Evolutionary conservation across 2,888 invertebrate species (phyloP).

Genomic region (Tuta absoluta): DNA sequence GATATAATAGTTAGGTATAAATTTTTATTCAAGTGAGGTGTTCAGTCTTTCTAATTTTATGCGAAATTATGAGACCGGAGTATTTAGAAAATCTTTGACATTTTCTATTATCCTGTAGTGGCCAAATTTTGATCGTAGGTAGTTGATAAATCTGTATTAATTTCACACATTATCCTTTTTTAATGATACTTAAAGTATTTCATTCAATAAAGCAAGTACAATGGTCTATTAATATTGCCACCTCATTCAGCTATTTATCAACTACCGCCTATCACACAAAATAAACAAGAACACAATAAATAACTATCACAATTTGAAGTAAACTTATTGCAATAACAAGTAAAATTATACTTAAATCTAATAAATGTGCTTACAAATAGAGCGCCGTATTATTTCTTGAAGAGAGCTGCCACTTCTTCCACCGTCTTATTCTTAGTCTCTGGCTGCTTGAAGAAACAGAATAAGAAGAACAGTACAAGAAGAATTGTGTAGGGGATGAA

Average conservation of each 20-base stretch:
- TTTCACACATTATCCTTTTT: not conserved
- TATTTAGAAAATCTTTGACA: not conserved
- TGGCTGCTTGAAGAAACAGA: conserved; percentile 73
- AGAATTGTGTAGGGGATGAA: conserved; percentile 74
- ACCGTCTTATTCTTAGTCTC: conserved; percentile 78
- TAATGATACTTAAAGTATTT: not conserved
- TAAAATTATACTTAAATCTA: conserved; percentile 48
- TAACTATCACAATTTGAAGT: conserved; percentile 57
- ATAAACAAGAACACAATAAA: conserved; percentile 36
- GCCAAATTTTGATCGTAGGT: not conserved
- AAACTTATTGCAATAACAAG: conserved; percentile 55
- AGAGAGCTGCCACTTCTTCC: conserved; percentile 76
- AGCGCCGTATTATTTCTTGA: conserved; percentile 56
- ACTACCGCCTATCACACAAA: conserved; percentile 13
- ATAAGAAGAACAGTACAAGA: conserved; percentile 69
- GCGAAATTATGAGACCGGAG: conserved; percentile 32
- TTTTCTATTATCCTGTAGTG: not conserved
- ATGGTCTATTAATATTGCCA: not conserved
- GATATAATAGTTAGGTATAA: conserved; percentile 51
- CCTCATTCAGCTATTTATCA: conserved; percentile 11
- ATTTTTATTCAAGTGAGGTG: conserved; percentile 47
- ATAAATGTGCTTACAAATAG: conserved; percentile 47
- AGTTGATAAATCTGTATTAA: not conserved
- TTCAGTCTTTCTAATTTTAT: conserved; percentile 67
- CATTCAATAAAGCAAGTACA: not conserved